Base-by-base conservation (phyloP, 1,140 invertebrate genomes). In the Diachasma alloeum region DNA sequence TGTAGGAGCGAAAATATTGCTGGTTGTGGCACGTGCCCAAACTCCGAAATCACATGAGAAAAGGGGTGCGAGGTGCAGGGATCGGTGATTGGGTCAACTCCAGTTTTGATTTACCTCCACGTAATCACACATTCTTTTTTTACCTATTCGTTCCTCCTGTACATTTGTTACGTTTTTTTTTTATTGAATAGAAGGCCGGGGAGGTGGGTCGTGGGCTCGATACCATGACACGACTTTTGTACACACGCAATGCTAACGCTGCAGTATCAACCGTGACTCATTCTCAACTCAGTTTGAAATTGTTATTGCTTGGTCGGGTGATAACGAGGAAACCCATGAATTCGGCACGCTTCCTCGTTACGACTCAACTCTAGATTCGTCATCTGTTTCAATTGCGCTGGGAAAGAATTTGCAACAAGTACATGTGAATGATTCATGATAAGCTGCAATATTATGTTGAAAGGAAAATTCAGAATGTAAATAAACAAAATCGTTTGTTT, bases 111-210 rank as follows among this genome's bases (percentile, higher is more conserved):
- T 63, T 63, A 63, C 59, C 36, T 63, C 73, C 72, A 77, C 78
- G 78, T 78, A 81, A 79, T 77, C 78, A 79, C 77, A 75, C 1
- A 46, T 46, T 46, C 17, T 0, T 53, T 53, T 53, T 53, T 9
- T 15, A 19, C n/a, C 48, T 9, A 9, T 19, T 19, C 15, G 17
- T 17, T 53, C 9, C 1, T 53, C 0, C n/a, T 53, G 48, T 8
- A 53, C 72, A 70, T 71, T 78, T 74, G 73, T 74, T 70, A 48
- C 76, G 22, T 70, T 75, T 48, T 75, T 66, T 13, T 56, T 37
- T 56, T 72, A 53, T 72, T 26, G 4, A 26, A 26, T 26, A 11
- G 19, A 63, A 53, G 48, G 15, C 9, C 39, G 48, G 6, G n/a
- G 15, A 48, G 48, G 48, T 19, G 22, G 22, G 4, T 26, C 37